Evolutionary conservation across 1,140 invertebrate genomes (phyloP).

Genomic region (Meloidogyne floridensis): DNA sequence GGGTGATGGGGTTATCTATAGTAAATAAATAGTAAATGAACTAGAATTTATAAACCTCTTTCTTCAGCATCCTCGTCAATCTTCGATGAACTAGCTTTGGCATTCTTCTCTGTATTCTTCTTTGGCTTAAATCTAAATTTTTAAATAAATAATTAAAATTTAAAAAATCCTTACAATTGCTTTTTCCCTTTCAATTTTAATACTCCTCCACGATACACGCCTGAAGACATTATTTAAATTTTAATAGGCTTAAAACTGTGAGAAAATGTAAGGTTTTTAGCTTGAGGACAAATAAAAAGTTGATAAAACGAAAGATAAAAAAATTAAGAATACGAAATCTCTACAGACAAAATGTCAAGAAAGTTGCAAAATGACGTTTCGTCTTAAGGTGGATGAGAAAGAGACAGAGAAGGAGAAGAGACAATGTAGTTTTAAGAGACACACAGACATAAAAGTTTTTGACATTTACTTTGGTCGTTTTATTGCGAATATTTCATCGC

Average conservation of each 20-base stretch:
- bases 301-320: too few relatives aligned
- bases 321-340: too few relatives aligned
- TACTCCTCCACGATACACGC: conserved; percentile 33
- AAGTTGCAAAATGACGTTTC: too few relatives aligned
- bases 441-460: too few relatives aligned
- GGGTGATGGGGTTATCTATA: too few relatives aligned
- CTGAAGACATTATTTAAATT: background rate
- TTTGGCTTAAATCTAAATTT: conserved; percentile 51
- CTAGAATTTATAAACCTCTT: conserved; percentile 28
- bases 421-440: too few relatives aligned
- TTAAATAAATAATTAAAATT: conserved; percentile 27
- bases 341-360: too few relatives aligned
- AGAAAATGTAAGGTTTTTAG: too few relatives aligned
- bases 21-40: background rate
- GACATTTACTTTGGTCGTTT: background rate
- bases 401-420: too few relatives aligned
- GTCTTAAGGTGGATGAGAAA: too few relatives aligned
- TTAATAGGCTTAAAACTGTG: background rate
- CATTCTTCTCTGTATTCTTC: conserved; percentile 36
- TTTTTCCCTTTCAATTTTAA: conserved; percentile 50
- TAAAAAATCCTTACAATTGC: conserved; percentile 41
- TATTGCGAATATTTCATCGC: background rate
- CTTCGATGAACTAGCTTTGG: conserved; percentile 13
- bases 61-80: conserved; percentile 46
- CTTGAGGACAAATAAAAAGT: too few relatives aligned